Conservation (phyloP, 2,113 vertebrate species). For the Thermophis baileyi region DNA sequence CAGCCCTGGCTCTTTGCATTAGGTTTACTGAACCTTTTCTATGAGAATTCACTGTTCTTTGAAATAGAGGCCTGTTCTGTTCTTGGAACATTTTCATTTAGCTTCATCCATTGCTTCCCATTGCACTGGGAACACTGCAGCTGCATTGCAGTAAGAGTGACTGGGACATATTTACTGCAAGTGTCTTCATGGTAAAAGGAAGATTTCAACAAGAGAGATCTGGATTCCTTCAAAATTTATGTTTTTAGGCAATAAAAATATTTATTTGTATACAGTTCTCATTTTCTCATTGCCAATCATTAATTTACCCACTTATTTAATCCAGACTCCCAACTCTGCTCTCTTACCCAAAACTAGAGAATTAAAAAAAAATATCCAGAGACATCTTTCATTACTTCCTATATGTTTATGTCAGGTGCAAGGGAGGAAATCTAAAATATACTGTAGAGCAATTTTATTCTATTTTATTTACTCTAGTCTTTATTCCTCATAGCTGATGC, state of each 20-base stretch:
- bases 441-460: background rate
- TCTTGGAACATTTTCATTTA: background rate
- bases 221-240: background rate
- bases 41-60: background rate
- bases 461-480: background rate
- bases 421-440: background rate
- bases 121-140: background rate
- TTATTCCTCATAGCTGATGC: background rate
- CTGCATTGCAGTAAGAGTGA: background rate
- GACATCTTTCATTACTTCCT: background rate
- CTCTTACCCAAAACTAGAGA: background rate
- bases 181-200: background rate
- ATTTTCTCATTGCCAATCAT: background rate
- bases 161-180: background rate
- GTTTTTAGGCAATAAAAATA: background rate
- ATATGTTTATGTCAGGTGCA: background rate
- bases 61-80: background rate
- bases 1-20: background rate
- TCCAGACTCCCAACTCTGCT: background rate
- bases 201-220: background rate
- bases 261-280: background rate
- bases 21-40: background rate
- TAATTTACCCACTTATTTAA: background rate
- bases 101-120: background rate
- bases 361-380: background rate